Conservation (phyloP, 1,140 invertebrate genomes). For the Drosophila navojoa region DNA sequence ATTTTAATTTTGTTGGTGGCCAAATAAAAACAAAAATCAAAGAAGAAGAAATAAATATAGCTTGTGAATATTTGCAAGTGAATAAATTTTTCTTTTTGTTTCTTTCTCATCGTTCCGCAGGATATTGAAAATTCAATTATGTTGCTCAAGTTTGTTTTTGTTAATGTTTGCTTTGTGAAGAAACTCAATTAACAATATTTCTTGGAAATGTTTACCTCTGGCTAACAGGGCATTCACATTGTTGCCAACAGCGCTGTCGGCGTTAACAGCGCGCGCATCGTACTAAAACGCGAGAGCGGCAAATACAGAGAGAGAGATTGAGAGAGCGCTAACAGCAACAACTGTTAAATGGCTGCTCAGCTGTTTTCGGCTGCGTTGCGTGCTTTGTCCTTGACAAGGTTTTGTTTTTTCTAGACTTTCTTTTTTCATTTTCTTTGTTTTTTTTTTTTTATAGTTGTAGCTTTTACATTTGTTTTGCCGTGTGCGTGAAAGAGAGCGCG, state of each 20-base stretch:
- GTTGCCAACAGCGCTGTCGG: conserved; percentile 19
- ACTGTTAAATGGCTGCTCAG: conserved; percentile 61
- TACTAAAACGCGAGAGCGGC: background rate
- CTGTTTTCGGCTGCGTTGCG: conserved; percentile 70
- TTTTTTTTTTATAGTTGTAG: conserved; percentile 6
- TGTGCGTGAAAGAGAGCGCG: conserved; percentile 15
- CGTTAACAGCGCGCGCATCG: conserved; percentile 58
- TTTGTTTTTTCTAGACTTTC: conserved; percentile 63
- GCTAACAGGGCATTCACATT: conserved; percentile 35
- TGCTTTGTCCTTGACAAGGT: conserved; percentile 82
- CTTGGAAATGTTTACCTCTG: conserved; percentile 35
- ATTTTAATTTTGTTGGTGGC: background rate
- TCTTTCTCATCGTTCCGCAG: background rate
- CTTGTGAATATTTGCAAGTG: conserved; percentile 43
- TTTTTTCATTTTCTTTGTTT: conserved; percentile 31
- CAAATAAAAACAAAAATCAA: conserved; percentile 26
- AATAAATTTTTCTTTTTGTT: conserved; percentile 9
- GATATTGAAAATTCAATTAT: background rate
- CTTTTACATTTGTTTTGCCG: conserved; percentile 1
- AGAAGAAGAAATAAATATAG: conserved; percentile 2
- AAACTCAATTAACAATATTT: conserved; percentile 60
- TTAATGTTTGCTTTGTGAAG: conserved; percentile 9
- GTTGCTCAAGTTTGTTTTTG: background rate
- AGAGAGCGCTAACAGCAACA: conserved; percentile 25
- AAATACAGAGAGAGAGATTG: background rate